Conservation (phyloP, 2,888 invertebrate species). For the Diarsia dahlii region DNA sequence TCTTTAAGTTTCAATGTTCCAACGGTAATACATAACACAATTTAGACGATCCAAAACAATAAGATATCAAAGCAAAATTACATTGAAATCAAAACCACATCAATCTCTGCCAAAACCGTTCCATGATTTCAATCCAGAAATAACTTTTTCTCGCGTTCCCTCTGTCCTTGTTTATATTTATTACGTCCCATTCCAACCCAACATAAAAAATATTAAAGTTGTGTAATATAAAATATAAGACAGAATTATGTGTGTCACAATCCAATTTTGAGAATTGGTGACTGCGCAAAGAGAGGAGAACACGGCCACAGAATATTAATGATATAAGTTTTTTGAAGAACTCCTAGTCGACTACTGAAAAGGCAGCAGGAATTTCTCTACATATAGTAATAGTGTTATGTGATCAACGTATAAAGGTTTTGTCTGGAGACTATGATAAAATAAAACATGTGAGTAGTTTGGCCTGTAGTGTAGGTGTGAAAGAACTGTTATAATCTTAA, state of each 20-base stretch:
- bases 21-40: not conserved
- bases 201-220: constrained; percentile 48
- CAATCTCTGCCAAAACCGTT: constrained; percentile 17
- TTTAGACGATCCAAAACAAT: not conserved
- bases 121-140: constrained; percentile 3
- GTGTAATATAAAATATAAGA: constrained; percentile 59
- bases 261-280: constrained; percentile 63
- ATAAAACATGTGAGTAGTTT: not conserved
- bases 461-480: too few relatives aligned
- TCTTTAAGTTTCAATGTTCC: not conserved
- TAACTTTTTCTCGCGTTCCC: not conserved
- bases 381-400: constrained; percentile 41
- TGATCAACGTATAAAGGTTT: constrained; percentile 30
- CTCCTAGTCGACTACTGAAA: constrained; percentile 39
- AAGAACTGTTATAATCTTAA: not conserved
- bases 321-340: constrained; percentile 57
- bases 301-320: constrained; percentile 61
- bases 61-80: not conserved
- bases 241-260: constrained; percentile 62
- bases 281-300: constrained; percentile 50
- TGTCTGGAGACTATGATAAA: constrained; percentile 15
- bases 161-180: constrained; percentile 21
- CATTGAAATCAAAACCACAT: not conserved
- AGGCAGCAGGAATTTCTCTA: constrained; percentile 24
- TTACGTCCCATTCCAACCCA: constrained; percentile 10